Evolutionary conservation across 2,797 vertebrate genomes (phyloP).

Genomic region (Pampus argenteus): DNA sequence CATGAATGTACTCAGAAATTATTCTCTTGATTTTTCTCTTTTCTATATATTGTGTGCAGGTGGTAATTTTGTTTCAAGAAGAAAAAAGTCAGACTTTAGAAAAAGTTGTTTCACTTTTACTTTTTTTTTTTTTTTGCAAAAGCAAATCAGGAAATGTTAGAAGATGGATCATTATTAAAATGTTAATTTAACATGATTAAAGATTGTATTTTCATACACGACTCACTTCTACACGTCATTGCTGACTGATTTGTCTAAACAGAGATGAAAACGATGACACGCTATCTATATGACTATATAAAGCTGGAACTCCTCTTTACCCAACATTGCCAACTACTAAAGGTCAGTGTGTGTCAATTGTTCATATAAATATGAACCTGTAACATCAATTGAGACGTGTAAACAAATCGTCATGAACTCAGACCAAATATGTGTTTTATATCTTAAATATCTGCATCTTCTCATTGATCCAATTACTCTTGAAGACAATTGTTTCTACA

Average conservation of each 20-base stretch:
- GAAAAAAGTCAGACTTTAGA: neutral
- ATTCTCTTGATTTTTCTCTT: no score
- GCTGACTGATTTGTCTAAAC: neutral
- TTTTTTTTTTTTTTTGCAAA: no score
- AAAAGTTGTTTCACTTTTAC: neutral
- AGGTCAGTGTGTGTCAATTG: neutral
- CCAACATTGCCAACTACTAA: neutral
- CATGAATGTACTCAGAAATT: neutral
- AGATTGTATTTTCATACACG: neutral
- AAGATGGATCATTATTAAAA: neutral
- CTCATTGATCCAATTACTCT: neutral
- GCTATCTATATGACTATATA: neutral
- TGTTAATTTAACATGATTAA: neutral
- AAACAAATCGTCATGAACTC: neutral
- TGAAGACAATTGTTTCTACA: neutral
- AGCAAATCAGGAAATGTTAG: neutral
- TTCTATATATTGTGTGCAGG: neutral
- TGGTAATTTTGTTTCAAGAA: neutral
- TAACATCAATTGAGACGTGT: neutral
- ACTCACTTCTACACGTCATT: neutral
- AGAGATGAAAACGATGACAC: neutral
- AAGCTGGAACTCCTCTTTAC: constrained; percentile 1
- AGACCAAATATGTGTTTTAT: neutral
- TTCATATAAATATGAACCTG: neutral
- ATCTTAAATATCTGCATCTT: neutral